These are phyloP conservation scores for Megalonaias nervosa DNA, from an alignment of 1,140 invertebrate genomes.

Conservation along the genomic window DNA sequence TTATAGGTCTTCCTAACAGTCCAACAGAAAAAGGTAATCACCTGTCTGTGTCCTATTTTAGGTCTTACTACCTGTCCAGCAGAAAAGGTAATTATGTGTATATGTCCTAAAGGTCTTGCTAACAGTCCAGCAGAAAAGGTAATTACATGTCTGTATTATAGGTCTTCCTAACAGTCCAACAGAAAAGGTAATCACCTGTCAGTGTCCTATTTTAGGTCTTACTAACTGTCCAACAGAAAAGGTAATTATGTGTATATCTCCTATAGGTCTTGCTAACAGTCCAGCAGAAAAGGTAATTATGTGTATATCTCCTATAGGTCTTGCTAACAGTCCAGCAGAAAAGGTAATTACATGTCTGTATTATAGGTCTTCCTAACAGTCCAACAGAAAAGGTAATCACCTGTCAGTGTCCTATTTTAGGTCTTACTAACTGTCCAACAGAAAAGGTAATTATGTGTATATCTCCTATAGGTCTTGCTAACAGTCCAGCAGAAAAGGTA, in stretches of 20 bases:
- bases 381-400: slow-evolving; percentile 62
- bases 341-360: slow-evolving; percentile 47
- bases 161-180: slow-evolving; percentile 55
- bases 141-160: neutral
- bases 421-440: slow-evolving; percentile 57
- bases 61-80: slow-evolving; percentile 54
- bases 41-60: neutral
- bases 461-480: slow-evolving; percentile 29
- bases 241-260: slow-evolving; percentile 31
- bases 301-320: too few relatives aligned
- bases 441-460: slow-evolving; percentile 53
- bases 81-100: slow-evolving; percentile 57
- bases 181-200: slow-evolving; percentile 58
- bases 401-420: too few relatives aligned
- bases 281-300: slow-evolving; percentile 62
- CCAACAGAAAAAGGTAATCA: slow-evolving; percentile 63
- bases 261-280: slow-evolving; percentile 48
- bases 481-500: slow-evolving; percentile 66
- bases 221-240: slow-evolving; percentile 63
- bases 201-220: too few relatives aligned
- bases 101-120: slow-evolving; percentile 26
- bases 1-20: slow-evolving; percentile 49
- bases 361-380: slow-evolving; percentile 48
- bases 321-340: slow-evolving; percentile 63
- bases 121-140: slow-evolving; percentile 67